phyloP scores from a whole-genome alignment of 2,888 invertebrate genomes.

The Piscicola geometra region DNA sequence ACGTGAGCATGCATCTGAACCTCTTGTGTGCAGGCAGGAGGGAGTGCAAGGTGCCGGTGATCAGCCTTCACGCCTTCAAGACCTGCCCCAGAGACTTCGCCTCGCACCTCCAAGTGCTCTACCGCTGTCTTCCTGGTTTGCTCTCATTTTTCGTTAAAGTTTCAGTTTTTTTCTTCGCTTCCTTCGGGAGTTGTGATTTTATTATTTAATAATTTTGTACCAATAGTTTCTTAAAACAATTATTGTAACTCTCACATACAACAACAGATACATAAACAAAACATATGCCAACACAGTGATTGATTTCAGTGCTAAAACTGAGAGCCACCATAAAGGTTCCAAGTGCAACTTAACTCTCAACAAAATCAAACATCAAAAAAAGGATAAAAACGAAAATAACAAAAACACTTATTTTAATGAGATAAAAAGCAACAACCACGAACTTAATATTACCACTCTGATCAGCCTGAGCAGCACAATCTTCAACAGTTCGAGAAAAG shows the following conservation, averaged over 20 bases:
- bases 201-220: no score
- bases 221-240: no score
- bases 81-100: slow-evolving; percentile 40
- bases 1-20: slow-evolving; percentile 35
- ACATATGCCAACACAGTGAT: no score
- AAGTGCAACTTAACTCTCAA: background rate
- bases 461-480: no score
- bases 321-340: background rate
- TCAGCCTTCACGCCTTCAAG: slow-evolving; percentile 39
- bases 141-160: no score
- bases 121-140: slow-evolving; percentile 38
- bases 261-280: no score
- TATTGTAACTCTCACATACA: no score
- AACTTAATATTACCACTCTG: no score
- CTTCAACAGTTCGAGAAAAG: background rate
- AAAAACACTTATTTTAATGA: background rate
- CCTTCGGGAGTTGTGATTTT: no score
- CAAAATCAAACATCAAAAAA: background rate
- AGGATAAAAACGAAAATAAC: background rate
- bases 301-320: background rate
- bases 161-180: no score
- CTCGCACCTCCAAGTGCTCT: slow-evolving; percentile 39
- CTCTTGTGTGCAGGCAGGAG: slow-evolving; percentile 32
- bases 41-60: slow-evolving; percentile 39
- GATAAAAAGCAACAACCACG: background rate